A percentile compares a stretch with the other conserved stretches of the same genome.
phyloP scores from a whole-genome alignment of 2,113 vertebrate species.

The Proterorhinus semilunaris region DNA sequence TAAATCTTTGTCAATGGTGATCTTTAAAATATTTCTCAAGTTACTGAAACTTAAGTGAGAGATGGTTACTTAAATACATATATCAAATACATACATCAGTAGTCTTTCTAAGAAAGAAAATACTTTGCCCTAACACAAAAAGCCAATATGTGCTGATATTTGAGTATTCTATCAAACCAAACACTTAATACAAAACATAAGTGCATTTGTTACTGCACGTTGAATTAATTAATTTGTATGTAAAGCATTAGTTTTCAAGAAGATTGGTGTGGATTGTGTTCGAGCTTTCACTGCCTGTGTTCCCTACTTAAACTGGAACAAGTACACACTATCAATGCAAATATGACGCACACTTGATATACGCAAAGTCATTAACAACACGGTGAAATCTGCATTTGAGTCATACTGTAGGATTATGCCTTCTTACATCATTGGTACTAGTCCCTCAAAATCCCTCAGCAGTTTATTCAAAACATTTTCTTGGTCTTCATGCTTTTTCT shows the following conservation, averaged over 20 bases:
- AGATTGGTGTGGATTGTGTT: not conserved
- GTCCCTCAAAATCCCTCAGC: conserved; percentile 6
- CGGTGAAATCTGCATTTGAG: conserved; percentile 14
- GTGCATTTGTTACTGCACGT: not conserved
- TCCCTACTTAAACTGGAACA: not conserved
- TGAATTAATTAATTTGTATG: not conserved
- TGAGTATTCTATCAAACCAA: too few relatives aligned
- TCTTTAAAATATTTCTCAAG: conserved; percentile 21
- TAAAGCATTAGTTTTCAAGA: not conserved
- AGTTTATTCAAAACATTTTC: not conserved
- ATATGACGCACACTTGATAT: not conserved
- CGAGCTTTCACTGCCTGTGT: not conserved
- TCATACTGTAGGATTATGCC: not conserved
- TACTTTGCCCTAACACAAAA: conserved; percentile 17
- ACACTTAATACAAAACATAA: conserved; percentile 5
- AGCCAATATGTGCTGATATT: not conserved
- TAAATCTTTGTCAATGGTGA: conserved; percentile 31
- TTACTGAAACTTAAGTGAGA: conserved; percentile 12
- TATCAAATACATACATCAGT: conserved; percentile 37
- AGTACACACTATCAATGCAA: not conserved
- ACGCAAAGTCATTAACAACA: not conserved
- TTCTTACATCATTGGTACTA: conserved; percentile 1
- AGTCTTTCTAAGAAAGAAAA: conserved; percentile 34
- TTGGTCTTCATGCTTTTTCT: conserved; percentile 1
- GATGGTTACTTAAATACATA: conserved; percentile 54